Percentiles rank a stretch among this genome's conserved stretches.
phyloP scores from a whole-genome alignment of 2,113 vertebrate genomes.

The Silurus glanis region DNA sequence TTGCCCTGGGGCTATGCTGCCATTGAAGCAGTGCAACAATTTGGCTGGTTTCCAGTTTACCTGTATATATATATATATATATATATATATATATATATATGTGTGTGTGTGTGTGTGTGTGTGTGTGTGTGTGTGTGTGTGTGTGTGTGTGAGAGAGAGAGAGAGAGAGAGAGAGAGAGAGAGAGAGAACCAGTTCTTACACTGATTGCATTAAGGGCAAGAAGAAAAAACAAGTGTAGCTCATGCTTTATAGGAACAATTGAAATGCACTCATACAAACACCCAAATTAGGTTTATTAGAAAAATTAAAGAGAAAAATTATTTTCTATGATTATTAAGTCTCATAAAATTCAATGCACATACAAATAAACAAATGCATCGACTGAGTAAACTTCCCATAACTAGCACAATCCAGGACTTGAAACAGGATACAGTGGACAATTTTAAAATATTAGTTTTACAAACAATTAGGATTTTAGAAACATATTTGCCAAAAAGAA shows the following conservation, averaged over 20 bases:
- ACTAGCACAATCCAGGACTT: not conserved
- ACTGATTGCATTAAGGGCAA: slow-evolving; percentile 8
- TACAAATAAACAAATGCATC: not conserved
- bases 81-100: slow-evolving; percentile 41
- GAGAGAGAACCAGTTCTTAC: not conserved
- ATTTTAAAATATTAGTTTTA: not conserved
- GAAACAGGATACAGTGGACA: not conserved
- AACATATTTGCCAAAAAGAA: not conserved
- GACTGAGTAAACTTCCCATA: not conserved
- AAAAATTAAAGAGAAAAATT: no score
- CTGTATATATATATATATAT: slow-evolving; percentile 59
- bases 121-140: slow-evolving; percentile 43
- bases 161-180: not conserved
- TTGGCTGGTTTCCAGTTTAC: slow-evolving; percentile 74
- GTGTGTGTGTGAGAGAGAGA: slow-evolving; percentile 33
- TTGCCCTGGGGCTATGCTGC: slow-evolving; percentile 69
- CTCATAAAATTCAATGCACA: not conserved
- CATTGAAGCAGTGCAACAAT: slow-evolving; percentile 72
- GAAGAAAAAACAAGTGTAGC: not conserved
- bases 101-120: slow-evolving; percentile 36
- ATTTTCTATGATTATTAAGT: not conserved
- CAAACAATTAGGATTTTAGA: not conserved
- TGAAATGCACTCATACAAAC: not conserved
- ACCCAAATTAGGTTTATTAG: not conserved
- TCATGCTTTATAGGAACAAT: not conserved